phyloP scores from a whole-genome alignment of 2,888 invertebrate species.

The Scaptomyza reducta region DNA sequence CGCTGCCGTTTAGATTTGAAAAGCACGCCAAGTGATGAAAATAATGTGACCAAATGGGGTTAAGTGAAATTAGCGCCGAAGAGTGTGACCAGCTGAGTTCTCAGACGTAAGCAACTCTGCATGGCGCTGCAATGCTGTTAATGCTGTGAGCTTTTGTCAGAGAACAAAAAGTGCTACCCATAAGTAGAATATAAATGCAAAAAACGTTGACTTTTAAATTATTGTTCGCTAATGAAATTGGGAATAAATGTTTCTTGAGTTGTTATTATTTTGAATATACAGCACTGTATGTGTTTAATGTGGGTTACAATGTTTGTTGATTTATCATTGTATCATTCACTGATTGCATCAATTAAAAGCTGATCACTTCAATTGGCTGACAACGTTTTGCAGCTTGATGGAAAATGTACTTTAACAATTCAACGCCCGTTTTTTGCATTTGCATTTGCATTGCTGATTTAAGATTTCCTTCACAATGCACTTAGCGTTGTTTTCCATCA shows the following conservation, averaged over 20 bases:
- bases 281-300: neutral
- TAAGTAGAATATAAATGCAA: neutral
- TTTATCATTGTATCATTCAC: conserved; percentile 34
- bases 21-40: conserved; percentile 61
- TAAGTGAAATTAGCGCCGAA: neutral
- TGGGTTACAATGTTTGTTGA: conserved; percentile 10
- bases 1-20: conserved; percentile 80
- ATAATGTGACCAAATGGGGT: conserved; percentile 30
- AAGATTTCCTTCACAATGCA: conserved; percentile 68
- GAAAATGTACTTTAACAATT: conserved; percentile 40
- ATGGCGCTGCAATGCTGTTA: neutral
- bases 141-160: conserved; percentile 31
- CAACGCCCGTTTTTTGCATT: conserved; percentile 24
- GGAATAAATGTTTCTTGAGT: neutral
- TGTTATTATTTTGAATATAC: neutral
- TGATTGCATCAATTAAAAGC: conserved; percentile 74
- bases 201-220: neutral
- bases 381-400: conserved; percentile 26
- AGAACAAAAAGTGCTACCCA: conserved; percentile 25
- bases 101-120: neutral
- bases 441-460: conserved; percentile 75
- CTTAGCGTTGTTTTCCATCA: conserved; percentile 27
- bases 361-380: conserved; percentile 69
- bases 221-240: neutral
- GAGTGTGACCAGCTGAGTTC: conserved; percentile 9